Conservation (phyloP, 2,113 vertebrate species). For the Oryzias melastigma region DNA sequence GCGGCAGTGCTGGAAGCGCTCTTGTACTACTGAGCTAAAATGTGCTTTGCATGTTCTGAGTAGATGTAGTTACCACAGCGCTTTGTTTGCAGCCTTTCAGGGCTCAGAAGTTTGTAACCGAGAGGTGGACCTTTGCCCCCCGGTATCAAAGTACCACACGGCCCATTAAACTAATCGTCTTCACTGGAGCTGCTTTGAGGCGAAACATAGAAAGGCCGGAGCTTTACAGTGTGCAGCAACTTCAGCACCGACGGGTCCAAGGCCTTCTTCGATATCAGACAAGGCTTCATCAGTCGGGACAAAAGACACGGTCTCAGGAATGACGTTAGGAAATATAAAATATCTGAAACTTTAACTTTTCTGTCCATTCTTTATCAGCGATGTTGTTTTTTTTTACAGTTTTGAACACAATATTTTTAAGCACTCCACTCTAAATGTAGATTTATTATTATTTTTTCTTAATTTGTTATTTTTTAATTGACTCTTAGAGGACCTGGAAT, state of each 20-base stretch:
- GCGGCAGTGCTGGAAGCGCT: slow-evolving; percentile 71
- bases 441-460: too few relatives aligned
- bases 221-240: background rate
- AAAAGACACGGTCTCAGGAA: too few relatives aligned
- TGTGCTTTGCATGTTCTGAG: slow-evolving; percentile 62
- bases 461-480: too few relatives aligned
- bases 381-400: too few relatives aligned
- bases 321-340: too few relatives aligned
- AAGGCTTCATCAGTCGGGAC: too few relatives aligned
- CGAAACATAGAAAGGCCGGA: slow-evolving; percentile 6
- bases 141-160: slow-evolving; percentile 50
- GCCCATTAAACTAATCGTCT: slow-evolving; percentile 52
- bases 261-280: too few relatives aligned
- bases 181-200: slow-evolving; percentile 27
- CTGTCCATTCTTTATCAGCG: too few relatives aligned
- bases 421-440: too few relatives aligned
- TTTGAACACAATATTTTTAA: too few relatives aligned
- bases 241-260: background rate
- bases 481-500: too few relatives aligned
- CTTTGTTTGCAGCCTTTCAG: slow-evolving; percentile 64
- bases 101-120: slow-evolving; percentile 49
- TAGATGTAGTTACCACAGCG: slow-evolving; percentile 63
- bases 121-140: slow-evolving; percentile 63
- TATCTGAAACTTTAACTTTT: too few relatives aligned
- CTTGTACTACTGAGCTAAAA: slow-evolving; percentile 57